Base-by-base conservation (phyloP, 1,140 invertebrate genomes). In the Lepeophtheirus salmonis region DNA sequence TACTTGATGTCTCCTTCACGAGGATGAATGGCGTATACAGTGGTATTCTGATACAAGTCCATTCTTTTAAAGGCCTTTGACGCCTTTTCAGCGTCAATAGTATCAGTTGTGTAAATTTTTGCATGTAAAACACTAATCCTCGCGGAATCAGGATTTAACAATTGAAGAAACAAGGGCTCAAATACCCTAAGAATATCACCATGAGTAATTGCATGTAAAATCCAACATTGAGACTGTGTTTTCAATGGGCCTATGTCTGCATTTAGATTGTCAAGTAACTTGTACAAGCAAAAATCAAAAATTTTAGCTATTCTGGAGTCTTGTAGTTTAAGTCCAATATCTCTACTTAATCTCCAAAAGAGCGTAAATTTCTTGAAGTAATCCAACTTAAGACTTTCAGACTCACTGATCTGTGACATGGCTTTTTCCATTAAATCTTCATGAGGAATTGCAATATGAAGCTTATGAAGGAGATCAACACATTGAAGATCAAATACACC, bases 41-140 rank as follows among this genome's bases (percentile, higher is more conserved):
- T 41, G 30, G 30, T 41, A 41, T 41, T 41, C 6, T 41, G 6
- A n/a, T n/a, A 10, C 30, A 41, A 41, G n/a, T 41, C 30, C n/a
- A n/a, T 41, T 41, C n/a, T 41, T 10, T n/a, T 41, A 41, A 41
- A 41, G 6, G n/a, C 54, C 4, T 62, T 56, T 17, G 25, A 54
- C 23, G 14, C n/a, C n/a, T 41, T 41, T n/a, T 41, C 30, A 41
- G n/a, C 69, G 59, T 69, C 56, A 64, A 77, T 72, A 3, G 73
- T 74, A 60, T 79, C 79, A n/a, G 78, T 76, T 62, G 82, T 78
- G 48, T 83, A 74, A 55, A 88, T 80, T 67, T 81, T 84, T 0
- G 88, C 81, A 67, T 90, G 84, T 10, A 86, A 78, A 2, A 92
- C 83, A 52, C 86, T 86, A 62, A 92, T 79, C 22, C 89, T 77